Evolutionary conservation across 2,888 invertebrate species (phyloP).

Genomic region (Chymomyza caudatula): DNA sequence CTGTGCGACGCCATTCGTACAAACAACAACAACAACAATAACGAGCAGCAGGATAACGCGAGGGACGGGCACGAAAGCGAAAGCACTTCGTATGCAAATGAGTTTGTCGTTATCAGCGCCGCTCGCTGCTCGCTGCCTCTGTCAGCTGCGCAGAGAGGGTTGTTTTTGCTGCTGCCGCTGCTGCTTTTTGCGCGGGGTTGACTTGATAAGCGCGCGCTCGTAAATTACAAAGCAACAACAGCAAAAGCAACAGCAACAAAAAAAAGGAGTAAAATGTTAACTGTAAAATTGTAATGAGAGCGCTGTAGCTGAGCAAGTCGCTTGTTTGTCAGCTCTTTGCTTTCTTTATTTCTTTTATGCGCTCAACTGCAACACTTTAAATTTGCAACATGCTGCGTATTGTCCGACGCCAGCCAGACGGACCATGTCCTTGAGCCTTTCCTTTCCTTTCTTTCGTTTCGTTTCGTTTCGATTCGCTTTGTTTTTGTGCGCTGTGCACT

Average conservation of each 20-base stretch:
- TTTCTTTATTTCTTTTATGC: slow-evolving; percentile 18
- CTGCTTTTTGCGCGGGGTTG: slow-evolving; percentile 29
- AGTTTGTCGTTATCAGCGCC: slow-evolving; percentile 63
- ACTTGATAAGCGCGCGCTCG: slow-evolving; percentile 52
- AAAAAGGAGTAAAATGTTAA: slow-evolving; percentile 21
- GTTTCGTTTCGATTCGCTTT: too few relatives aligned
- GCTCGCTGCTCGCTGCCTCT: slow-evolving; percentile 15
- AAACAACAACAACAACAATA: slow-evolving; percentile 30
- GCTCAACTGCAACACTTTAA: slow-evolving; percentile 7
- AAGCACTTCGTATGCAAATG: slow-evolving; percentile 71
- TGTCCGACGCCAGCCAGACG: neutral
- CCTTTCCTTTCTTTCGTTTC: neutral
- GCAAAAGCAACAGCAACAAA: slow-evolving; percentile 31
- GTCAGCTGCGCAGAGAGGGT: slow-evolving; percentile 50
- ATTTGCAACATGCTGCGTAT: slow-evolving; percentile 45
- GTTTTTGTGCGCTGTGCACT: slow-evolving; percentile 31
- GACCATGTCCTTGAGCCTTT: slow-evolving; percentile 35
- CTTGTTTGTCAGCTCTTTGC: slow-evolving; percentile 4
- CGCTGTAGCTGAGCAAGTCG: neutral
- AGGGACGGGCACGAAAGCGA: slow-evolving; percentile 52
- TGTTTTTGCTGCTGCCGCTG: slow-evolving; percentile 31
- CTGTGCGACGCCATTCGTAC: slow-evolving; percentile 51
- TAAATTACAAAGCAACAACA: slow-evolving; percentile 42
- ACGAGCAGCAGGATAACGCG: neutral
- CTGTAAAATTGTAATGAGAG: slow-evolving; percentile 51